Evolutionary conservation across 2,113 vertebrate species (phyloP), one percentile per base, ranked within the genome.

Genomic region (Anguilla rostrata): DNA sequence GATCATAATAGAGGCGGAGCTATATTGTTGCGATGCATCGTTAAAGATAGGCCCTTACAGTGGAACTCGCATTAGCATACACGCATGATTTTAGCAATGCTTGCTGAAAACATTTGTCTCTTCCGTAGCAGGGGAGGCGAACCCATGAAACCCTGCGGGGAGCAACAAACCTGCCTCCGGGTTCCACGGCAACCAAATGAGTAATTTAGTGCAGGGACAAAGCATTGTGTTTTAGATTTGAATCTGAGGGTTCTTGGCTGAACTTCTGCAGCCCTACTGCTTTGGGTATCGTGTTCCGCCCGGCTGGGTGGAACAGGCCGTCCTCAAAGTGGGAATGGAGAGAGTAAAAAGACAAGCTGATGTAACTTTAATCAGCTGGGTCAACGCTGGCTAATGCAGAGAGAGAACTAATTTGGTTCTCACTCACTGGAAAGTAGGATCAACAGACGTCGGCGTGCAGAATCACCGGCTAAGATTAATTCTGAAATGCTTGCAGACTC

Each of bases 401-500:
- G 60, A 66, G 26, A 8, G 18, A 66, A 66, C 60, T 66, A 22
- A 66, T 26, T 20, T 20, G 8, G 60, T 3, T 66, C 60, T 66
- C 2, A 66, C 60, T 66, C 34, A 34, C 5, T 66, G 26, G 60
- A 66, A 34, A 22, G 60, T 26, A 8, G 60, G 20, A 66, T 66
- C 3, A 26, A 26, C 60, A 6, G 18, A 11, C 22, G 0, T 66
- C 18, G 3, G 8, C 3, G 8, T 22, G 26, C 26, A 26, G 22
- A 26, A 66, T 66, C 26, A 26, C 20, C 8, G 2, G 60, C 3
- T 5, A 22, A 26, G 18, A 66, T 66, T 66, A 26, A 92, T 92
- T 91, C 91, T 91, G 93, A 93, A 90, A 90, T 87, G 89, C 91
- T 91, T 85, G 91, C 53, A 12, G 15, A 60, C 57, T 60, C 18